Conservation (phyloP, 2,113 vertebrate genomes). For the Lates calcarifer region DNA sequence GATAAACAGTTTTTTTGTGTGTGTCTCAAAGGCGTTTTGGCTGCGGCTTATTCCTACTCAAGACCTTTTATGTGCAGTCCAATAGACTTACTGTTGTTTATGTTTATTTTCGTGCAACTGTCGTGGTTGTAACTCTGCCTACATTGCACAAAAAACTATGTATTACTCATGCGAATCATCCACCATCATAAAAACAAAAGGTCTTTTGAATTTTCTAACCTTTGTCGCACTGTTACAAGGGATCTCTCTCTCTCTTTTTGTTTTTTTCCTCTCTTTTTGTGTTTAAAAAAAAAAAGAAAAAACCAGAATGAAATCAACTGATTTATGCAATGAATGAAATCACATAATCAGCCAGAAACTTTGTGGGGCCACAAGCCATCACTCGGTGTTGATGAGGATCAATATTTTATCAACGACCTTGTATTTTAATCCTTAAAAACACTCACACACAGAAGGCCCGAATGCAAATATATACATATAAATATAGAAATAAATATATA, state of each 20-base stretch:
- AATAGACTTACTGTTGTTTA: slow-evolving; percentile 59
- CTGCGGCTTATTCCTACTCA: slow-evolving; percentile 53
- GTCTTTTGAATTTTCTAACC: slow-evolving; percentile 43
- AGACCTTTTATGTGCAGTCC: slow-evolving; percentile 49
- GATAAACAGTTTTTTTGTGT: slow-evolving; percentile 59
- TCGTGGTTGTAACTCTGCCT: slow-evolving; percentile 56
- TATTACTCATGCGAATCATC: slow-evolving; percentile 60
- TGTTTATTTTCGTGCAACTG: slow-evolving; percentile 2
- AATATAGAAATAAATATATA: slow-evolving; percentile 31
- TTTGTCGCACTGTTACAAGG: slow-evolving; percentile 39
- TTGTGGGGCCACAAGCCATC: slow-evolving; percentile 51
- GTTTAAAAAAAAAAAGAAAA: slow-evolving; percentile 1
- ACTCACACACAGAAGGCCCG: slow-evolving; percentile 30
- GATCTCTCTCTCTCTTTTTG: slow-evolving; percentile 17
- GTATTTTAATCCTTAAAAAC: slow-evolving; percentile 49
- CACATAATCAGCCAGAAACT: slow-evolving; percentile 54
- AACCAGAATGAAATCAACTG: slow-evolving; percentile 47
- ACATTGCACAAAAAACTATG: slow-evolving; percentile 54
- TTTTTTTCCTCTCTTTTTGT: slow-evolving; percentile 1
- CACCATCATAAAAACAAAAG: slow-evolving; percentile 17
- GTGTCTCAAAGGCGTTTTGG: slow-evolving; percentile 50
- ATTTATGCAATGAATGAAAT: slow-evolving; percentile 77
- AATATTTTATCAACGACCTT: slow-evolving; percentile 46
- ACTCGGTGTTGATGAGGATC: slow-evolving; percentile 29
- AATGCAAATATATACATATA: slow-evolving; percentile 55